phyloP scores from a whole-genome alignment of 2,888 invertebrate species.

The Caenorhabditis angaria region DNA sequence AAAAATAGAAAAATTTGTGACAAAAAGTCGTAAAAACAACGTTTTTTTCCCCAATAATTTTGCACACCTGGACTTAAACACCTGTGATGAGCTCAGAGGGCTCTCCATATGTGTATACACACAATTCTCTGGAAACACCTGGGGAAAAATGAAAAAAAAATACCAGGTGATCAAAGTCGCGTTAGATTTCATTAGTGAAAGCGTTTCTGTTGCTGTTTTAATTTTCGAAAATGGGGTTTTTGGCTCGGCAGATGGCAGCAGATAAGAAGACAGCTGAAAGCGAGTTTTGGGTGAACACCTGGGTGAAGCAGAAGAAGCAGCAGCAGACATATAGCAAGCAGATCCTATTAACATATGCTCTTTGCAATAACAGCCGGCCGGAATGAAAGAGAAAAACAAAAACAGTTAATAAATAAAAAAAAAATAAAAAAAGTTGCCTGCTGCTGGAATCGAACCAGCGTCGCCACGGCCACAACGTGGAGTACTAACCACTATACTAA shows the following conservation, averaged over 20 bases:
- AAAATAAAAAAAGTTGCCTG: constrained; percentile 56
- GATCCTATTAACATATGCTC: constrained; percentile 4
- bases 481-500: constrained; percentile 72
- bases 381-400: background rate
- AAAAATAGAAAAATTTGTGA: background rate
- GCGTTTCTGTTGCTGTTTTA: background rate
- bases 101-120: background rate
- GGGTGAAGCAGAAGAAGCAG: background rate
- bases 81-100: background rate
- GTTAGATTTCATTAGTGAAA: background rate
- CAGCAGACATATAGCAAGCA: background rate
- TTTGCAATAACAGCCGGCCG: background rate
- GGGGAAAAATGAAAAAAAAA: background rate
- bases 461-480: constrained; percentile 72
- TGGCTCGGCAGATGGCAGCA: background rate
- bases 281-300: constrained; percentile 4
- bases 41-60: background rate
- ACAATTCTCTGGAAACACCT: background rate
- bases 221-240: background rate
- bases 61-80: constrained; percentile 4
- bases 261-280: background rate
- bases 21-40: background rate
- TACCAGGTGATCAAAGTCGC: background rate
- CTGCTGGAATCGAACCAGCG: constrained; percentile 69
- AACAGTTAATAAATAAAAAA: background rate